A percentile compares a stretch with the other conserved stretches of the same genome.
Conservation (phyloP, 2,113 vertebrate species). For the Chaetura pelagica region DNA sequence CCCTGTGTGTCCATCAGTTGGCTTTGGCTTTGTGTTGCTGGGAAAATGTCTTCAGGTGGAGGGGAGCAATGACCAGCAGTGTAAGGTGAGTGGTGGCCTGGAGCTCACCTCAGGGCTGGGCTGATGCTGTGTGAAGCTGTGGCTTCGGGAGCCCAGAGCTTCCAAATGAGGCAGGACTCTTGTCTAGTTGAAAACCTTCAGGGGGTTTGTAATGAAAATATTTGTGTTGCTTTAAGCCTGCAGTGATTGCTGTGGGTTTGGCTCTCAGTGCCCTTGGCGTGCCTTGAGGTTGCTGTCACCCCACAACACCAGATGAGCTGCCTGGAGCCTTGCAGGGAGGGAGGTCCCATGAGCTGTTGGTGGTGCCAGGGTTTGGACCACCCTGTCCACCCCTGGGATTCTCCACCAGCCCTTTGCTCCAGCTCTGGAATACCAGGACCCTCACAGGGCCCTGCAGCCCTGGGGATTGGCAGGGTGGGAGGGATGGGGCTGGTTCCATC, state of each 20-base stretch:
- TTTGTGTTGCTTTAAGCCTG: neutral
- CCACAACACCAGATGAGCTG: neutral
- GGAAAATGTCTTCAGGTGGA: neutral
- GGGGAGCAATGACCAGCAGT: neutral
- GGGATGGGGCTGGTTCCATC: neutral
- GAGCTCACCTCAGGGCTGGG: neutral
- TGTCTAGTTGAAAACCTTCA: neutral
- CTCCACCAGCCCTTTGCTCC: neutral
- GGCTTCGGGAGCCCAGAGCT: neutral
- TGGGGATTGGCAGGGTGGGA: neutral
- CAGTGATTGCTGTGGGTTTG: neutral
- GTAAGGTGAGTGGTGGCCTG: accelerated
- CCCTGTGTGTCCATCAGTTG: neutral
- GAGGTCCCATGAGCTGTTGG: neutral
- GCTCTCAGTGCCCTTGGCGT: neutral
- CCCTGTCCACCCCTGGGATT: accelerated
- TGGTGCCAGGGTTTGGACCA: accelerated
- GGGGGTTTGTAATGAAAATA: neutral
- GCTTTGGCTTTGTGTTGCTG: neutral
- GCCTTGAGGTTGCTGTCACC: accelerated
- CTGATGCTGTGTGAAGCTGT: neutral
- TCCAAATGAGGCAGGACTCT: neutral
- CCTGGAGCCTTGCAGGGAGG: neutral
- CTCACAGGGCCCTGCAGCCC: neutral
- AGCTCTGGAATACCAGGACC: neutral